Conservation (phyloP, 1,140 invertebrate genomes). For the Coelopa frigida region DNA sequence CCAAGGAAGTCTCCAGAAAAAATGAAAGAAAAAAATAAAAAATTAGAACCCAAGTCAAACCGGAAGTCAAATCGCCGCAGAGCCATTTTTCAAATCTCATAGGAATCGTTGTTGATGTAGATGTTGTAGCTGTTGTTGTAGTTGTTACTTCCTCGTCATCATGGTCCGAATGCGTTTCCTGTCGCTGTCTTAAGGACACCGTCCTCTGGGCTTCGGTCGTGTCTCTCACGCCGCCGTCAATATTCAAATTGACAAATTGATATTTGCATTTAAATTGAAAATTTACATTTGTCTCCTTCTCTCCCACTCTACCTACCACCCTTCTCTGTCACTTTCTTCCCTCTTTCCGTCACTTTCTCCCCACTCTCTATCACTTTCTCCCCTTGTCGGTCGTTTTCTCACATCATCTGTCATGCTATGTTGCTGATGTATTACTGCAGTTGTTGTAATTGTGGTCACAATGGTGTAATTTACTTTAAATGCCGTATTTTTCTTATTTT, state of each 20-base stretch:
- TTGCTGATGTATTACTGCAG: no score
- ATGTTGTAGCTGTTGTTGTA: no score
- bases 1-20: neutral
- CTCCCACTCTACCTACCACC: neutral
- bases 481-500: constrained; percentile 43
- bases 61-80: no score
- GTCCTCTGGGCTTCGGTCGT: neutral
- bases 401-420: neutral
- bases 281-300: constrained; percentile 45
- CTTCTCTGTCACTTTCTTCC: neutral
- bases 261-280: constrained; percentile 46
- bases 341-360: no score
- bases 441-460: constrained; percentile 43
- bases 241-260: constrained; percentile 44
- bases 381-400: neutral
- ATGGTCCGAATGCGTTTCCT: no score
- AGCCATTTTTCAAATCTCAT: no score
- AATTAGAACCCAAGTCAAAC: no score
- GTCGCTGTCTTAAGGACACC: constrained; percentile 4
- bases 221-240: neutral
- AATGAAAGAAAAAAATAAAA: constrained; percentile 5
- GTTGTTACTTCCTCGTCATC: no score
- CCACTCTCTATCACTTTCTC: constrained; percentile 12
- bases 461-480: constrained; percentile 45
- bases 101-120: no score